These are phyloP conservation scores for Micromesistius poutassou DNA, from an alignment of 2,797 vertebrate genomes.

Conservation along the genomic window DNA sequence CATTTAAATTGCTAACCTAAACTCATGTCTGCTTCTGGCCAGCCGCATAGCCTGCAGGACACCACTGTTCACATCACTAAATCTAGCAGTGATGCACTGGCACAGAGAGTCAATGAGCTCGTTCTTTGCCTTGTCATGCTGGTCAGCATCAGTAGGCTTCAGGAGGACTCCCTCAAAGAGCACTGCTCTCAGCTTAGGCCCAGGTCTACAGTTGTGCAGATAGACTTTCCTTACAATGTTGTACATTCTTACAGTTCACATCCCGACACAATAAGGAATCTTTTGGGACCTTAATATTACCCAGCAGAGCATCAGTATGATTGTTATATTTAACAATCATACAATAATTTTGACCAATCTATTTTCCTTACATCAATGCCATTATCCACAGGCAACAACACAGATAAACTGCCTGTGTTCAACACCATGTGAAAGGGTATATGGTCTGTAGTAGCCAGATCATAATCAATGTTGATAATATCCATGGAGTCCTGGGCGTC, in stretches of 20 bases:
- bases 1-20: too few relatives aligned
- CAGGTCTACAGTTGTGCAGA: too few relatives aligned
- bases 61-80: too few relatives aligned
- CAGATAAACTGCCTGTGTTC: neutral
- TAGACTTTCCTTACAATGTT: too few relatives aligned
- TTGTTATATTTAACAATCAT: neutral
- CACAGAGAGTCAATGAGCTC: too few relatives aligned
- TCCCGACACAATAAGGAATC: constrained; percentile 1
- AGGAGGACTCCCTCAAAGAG: too few relatives aligned
- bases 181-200: too few relatives aligned
- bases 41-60: too few relatives aligned
- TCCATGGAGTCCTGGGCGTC: neutral
- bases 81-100: too few relatives aligned
- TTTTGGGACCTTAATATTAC: neutral
- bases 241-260: neutral
- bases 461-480: neutral
- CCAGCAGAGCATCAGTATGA: neutral
- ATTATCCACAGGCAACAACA: neutral
- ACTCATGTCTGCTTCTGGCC: too few relatives aligned
- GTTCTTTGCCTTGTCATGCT: too few relatives aligned
- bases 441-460: neutral
- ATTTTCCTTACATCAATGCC: neutral
- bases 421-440: neutral
- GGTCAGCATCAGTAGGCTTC: too few relatives aligned
- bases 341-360: neutral